Conservation (phyloP, 2,113 vertebrate species). For the Marmota flaviventris region DNA sequence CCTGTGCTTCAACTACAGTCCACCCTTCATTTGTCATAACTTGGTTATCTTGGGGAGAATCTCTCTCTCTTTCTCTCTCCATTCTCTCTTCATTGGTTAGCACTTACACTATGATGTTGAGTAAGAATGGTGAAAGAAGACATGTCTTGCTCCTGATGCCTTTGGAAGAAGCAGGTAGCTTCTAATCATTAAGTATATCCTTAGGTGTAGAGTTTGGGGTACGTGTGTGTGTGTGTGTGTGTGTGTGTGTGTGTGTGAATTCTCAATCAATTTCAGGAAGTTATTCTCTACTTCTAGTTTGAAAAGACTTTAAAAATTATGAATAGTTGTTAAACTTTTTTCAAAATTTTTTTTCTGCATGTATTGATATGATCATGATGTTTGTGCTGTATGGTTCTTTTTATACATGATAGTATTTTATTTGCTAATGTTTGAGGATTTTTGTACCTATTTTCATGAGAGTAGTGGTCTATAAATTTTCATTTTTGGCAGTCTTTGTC, state of each 20-base stretch:
- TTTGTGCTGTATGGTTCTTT: neutral
- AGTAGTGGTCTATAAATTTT: too few relatives aligned
- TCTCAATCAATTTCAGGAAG: neutral
- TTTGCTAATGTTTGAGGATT: neutral
- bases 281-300: neutral
- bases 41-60: slow-evolving; percentile 4
- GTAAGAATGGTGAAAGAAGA: neutral
- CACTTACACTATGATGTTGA: neutral
- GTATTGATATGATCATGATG: neutral
- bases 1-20: neutral
- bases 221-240: neutral
- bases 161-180: neutral
- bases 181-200: neutral
- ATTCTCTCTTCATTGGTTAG: neutral
- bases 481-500: neutral
- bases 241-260: neutral
- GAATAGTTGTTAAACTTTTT: neutral
- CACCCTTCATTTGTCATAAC: neutral
- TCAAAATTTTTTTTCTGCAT: neutral
- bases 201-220: neutral
- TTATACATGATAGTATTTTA: neutral
- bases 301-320: neutral
- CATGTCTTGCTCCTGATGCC: neutral
- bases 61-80: neutral
- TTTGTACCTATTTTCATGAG: neutral